These are phyloP conservation scores for Cyclopterus lumpus DNA, from an alignment of 2,797 vertebrate species.

Conservation along the genomic window DNA sequence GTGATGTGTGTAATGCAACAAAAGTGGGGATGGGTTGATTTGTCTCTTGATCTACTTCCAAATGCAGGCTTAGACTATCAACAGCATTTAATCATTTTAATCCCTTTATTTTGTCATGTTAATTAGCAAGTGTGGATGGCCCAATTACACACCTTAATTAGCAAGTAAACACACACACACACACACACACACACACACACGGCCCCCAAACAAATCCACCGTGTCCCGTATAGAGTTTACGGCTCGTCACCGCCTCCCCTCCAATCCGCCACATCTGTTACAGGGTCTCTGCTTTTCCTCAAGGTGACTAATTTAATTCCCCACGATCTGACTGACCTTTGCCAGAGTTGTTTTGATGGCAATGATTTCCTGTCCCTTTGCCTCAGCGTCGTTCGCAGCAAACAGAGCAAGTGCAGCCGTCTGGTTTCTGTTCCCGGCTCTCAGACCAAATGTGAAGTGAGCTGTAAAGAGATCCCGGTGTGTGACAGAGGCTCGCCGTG, in stretches of 20 bases:
- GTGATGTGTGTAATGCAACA: conserved; percentile 10
- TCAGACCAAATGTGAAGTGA: conserved; percentile 83
- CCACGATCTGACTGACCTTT: conserved; percentile 93
- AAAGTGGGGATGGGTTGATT: conserved; percentile 8
- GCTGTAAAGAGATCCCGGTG: conserved; percentile 69
- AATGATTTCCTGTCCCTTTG: conserved; percentile 97
- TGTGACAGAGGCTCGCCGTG: conserved; percentile 31
- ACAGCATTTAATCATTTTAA: conserved; percentile 44
- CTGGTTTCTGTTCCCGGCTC: conserved; percentile 80
- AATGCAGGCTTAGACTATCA: conserved; percentile 32
- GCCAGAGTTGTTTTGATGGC: conserved; percentile 89
- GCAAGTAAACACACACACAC: conserved; percentile 34
- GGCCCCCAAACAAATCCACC: conserved; percentile 26
- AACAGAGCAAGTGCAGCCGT: conserved; percentile 77
- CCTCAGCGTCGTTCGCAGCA: conserved; percentile 80
- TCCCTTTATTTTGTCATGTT: conserved; percentile 48
- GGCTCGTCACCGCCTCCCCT: conserved; percentile 10
- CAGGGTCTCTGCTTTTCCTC: conserved; percentile 80
- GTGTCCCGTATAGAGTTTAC: conserved; percentile 20
- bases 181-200: conserved; percentile 32
- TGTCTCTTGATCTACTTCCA: conserved; percentile 26
- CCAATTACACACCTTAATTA: conserved; percentile 54
- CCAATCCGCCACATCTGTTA: conserved; percentile 36
- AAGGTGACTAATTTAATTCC: conserved; percentile 94
- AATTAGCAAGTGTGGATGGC: conserved; percentile 49